Evolutionary conservation across 2,888 invertebrate genomes (phyloP), one percentile per base, ranked within the genome.

Genomic region (Stegophylla sp.): DNA sequence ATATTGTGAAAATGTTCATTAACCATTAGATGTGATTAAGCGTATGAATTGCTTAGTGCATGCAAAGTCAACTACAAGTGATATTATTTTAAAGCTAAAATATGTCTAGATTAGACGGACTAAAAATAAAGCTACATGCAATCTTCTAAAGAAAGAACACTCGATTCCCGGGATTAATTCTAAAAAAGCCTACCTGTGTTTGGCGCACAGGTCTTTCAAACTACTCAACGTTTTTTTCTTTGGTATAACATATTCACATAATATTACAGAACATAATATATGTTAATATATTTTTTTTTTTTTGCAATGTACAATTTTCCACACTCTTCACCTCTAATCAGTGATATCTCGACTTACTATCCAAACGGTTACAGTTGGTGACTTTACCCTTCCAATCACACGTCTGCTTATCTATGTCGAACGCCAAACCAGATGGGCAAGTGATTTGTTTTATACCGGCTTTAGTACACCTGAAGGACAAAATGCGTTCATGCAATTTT

Each of bases 371-470:
- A 92, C 96, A 96, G 92, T 93, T 96, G 91, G 90, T 92, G 91
- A 96, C 96, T 92, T 96, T 95, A 91, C 94, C 95, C 92, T 95
- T 96, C 96, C 96, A 96, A 92, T 96, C 95, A 90, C 96, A 96
- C 88, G 96, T 96, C 91, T 96, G 96, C 91, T 95, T 96, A 90
- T 94, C 93, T 90, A 96, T 92, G 92, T 96, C 96, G 92, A 96
- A 96, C 90, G 95, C 93, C 91, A 96, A 91, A 90, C 96, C 96
- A 88, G 94, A 94, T 88, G 96, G 96, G 90, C 96, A 96, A 90
- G 94, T 94, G 91, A 96, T 94, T 92, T 94, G 93, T 93, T 94
- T 94, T 91, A 95, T 92, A 91, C 94, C 94, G 90, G 94, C 93
- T 90, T 92, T 94, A 91, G 94, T 95, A 92, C 95, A 95, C 92